phyloP scores from a whole-genome alignment of 2,797 vertebrate genomes.

The Rhynchonycteris naso region DNA sequence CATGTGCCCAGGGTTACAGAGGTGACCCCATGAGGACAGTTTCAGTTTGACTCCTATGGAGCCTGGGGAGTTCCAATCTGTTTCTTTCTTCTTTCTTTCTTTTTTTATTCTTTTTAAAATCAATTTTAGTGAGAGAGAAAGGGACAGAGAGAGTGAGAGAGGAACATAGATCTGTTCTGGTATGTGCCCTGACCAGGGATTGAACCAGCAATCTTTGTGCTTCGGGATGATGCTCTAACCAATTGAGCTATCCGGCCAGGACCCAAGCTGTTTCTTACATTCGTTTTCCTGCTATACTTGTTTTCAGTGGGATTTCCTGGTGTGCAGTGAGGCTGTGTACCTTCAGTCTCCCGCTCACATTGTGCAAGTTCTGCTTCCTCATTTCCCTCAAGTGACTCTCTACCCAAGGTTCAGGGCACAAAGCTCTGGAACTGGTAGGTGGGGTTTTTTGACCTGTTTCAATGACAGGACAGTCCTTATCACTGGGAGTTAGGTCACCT shows the following conservation, averaged over 20 bases:
- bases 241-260: too few relatives aligned
- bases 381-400: not conserved
- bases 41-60: not conserved
- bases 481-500: not conserved
- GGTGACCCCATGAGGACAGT: not conserved
- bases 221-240: too few relatives aligned
- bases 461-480: not conserved
- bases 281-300: not conserved
- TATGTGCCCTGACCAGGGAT: too few relatives aligned
- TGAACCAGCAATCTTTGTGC: too few relatives aligned
- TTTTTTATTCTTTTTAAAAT: too few relatives aligned
- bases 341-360: not conserved
- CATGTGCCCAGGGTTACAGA: not conserved
- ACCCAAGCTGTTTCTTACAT: not conserved
- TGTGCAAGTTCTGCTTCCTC: not conserved
- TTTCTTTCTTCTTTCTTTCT: too few relatives aligned
- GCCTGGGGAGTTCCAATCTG: too few relatives aligned
- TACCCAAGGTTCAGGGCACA: not conserved
- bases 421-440: not conserved
- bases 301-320: not conserved
- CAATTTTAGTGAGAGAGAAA: too few relatives aligned
- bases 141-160: too few relatives aligned
- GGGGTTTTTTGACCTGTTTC: not conserved
- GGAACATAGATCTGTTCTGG: too few relatives aligned
- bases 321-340: not conserved